phyloP scores from a whole-genome alignment of 2,888 invertebrate species.

The Crematogaster levior region DNA sequence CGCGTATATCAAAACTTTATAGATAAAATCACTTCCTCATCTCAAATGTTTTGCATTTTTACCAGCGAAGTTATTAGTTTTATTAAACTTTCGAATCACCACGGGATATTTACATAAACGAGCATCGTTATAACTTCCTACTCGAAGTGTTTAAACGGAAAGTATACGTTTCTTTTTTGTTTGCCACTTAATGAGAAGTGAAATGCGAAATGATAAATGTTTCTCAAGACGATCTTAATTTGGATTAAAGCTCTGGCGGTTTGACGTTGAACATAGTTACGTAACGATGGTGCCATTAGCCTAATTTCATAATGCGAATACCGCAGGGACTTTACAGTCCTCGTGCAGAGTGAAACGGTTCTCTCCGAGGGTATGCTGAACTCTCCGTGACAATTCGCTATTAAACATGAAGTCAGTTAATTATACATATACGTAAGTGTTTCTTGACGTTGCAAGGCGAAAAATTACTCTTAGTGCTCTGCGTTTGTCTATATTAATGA shows the following conservation, averaged over 20 bases:
- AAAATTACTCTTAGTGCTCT: background rate
- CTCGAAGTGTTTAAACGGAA: background rate
- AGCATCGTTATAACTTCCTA: background rate
- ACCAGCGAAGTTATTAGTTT: background rate
- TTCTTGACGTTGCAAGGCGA: slow-evolving; percentile 15
- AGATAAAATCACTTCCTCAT: background rate
- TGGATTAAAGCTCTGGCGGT: slow-evolving; percentile 20
- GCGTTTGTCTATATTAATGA: background rate
- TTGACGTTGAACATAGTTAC: slow-evolving; percentile 4
- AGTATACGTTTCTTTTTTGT: background rate
- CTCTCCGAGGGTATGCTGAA: slow-evolving; percentile 46
- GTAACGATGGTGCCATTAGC: slow-evolving; percentile 45
- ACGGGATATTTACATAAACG: background rate
- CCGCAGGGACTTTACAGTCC: slow-evolving; percentile 28
- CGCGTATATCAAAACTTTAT: background rate
- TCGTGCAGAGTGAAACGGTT: slow-evolving; percentile 28
- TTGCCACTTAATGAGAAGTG: slow-evolving; percentile 5
- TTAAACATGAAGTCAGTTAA: slow-evolving; percentile 48
- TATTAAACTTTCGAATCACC: background rate
- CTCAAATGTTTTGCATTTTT: background rate
- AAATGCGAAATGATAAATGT: slow-evolving; percentile 19
- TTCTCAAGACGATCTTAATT: slow-evolving; percentile 36
- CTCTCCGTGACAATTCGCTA: slow-evolving; percentile 47
- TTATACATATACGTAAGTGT: slow-evolving; percentile 40
- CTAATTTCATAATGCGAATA: slow-evolving; percentile 50